Conservation (phyloP, 1,140 invertebrate species). For the Scaptomyza graminum region DNA sequence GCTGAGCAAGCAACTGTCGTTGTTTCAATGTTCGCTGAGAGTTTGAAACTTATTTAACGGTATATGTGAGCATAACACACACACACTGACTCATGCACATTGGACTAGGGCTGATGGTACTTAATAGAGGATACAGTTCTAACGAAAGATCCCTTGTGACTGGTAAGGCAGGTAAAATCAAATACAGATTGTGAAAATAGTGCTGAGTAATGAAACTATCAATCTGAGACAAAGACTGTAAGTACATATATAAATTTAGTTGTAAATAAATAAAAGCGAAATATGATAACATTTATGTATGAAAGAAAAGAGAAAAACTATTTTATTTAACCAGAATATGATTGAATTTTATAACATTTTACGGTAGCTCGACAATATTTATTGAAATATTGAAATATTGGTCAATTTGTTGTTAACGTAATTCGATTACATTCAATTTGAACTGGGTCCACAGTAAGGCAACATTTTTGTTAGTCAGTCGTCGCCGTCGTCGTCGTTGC, state of each 20-base stretch:
- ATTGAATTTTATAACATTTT: too few species aligned
- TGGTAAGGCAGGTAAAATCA: conserved; percentile 1
- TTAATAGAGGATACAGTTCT: conserved; percentile 8
- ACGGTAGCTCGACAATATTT: background rate
- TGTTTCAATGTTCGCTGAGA: conserved; percentile 72
- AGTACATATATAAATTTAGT: too few species aligned
- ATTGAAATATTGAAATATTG: background rate
- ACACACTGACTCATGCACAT: conserved; percentile 20
- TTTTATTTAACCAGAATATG: too few species aligned
- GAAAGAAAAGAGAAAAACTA: too few species aligned
- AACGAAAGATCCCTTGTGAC: background rate
- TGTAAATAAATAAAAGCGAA: too few species aligned
- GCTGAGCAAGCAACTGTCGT: conserved; percentile 43
- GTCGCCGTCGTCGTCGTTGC: conserved; percentile 29
- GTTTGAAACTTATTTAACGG: conserved; percentile 40
- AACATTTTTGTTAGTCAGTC: conserved; percentile 52
- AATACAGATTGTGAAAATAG: background rate
- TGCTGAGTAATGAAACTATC: background rate
- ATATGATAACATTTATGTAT: too few species aligned
- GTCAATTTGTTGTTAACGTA: background rate
- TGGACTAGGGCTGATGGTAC: conserved; percentile 6
- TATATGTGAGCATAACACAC: conserved; percentile 12
- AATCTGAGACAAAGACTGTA: too few species aligned
- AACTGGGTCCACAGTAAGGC: conserved; percentile 30
- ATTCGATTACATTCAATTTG: conserved; percentile 15